Percentiles rank a stretch among this genome's conserved stretches.
Evolutionary conservation across 2,888 invertebrate species (phyloP).

Genomic region (Volucella bombylans): DNA sequence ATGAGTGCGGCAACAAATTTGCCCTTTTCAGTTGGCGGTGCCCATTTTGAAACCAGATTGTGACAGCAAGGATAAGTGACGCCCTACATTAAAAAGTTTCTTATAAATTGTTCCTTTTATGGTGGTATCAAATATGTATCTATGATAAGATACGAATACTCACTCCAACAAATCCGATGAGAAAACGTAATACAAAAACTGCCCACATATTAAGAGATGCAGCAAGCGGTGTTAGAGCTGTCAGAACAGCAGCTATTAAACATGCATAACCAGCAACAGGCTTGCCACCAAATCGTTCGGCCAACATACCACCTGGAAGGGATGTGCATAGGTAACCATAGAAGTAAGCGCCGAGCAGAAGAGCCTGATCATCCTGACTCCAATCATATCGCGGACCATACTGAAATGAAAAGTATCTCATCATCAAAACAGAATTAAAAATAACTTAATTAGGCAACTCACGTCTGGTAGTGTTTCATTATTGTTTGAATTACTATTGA

Average conservation of each 20-base stretch:
- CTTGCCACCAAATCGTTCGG: slow-evolving; percentile 86
- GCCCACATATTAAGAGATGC: slow-evolving; percentile 84
- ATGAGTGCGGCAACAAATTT: slow-evolving; percentile 88
- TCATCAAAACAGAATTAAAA: slow-evolving; percentile 1
- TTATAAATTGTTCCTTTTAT: slow-evolving; percentile 18
- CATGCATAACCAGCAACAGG: slow-evolving; percentile 84
- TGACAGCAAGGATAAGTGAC: slow-evolving; percentile 86
- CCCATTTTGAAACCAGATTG: slow-evolving; percentile 87
- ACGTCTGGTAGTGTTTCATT: slow-evolving; percentile 78
- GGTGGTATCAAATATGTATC: slow-evolving; percentile 42
- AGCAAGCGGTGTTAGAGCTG: slow-evolving; percentile 85
- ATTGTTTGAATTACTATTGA: slow-evolving; percentile 77
- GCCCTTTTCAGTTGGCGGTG: slow-evolving; percentile 89
- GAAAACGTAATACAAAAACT: slow-evolving; percentile 85
- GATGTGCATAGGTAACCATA: slow-evolving; percentile 88
- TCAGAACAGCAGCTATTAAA: slow-evolving; percentile 83
- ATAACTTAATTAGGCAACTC: slow-evolving; percentile 66
- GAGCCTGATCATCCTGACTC: slow-evolving; percentile 85
- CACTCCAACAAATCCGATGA: slow-evolving; percentile 86
- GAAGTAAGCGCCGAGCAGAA: slow-evolving; percentile 87
- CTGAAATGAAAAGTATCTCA: slow-evolving; percentile 77
- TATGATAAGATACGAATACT: slow-evolving; percentile 76
- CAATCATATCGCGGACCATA: slow-evolving; percentile 84
- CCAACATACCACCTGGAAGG: slow-evolving; percentile 86
- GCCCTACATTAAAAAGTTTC: slow-evolving; percentile 82